Base-by-base conservation (phyloP, 2,113 vertebrate genomes). In the Macaca nemestrina region DNA sequence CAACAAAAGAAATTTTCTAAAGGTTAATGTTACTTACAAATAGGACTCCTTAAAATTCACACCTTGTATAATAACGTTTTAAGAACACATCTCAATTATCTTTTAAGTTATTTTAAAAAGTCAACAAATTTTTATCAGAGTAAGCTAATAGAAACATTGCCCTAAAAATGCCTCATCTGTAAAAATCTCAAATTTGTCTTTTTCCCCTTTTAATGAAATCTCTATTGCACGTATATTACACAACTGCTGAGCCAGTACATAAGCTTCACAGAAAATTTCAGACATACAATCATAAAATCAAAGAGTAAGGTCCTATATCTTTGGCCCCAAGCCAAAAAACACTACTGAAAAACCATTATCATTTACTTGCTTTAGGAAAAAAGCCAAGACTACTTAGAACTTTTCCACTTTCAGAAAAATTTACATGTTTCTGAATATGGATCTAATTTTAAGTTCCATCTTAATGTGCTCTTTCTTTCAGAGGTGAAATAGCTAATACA, bases 71-170 rank as follows among this genome's bases (percentile, higher is more conserved):
- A 72, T 50, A 95, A 79, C 12, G 5, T 90, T 83, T 38, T 67
- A 93, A 61, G 64, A 94, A 64, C 16, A 93, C 83, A 45, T 72
- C 59, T 88, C 59, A 93, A 73, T 81, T 48, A 92, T 88, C 38
- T 80, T 76, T 52, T 68, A 96, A 79, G 38, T 96, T 80, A 97
- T 90, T 88, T 84, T 52, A 70, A 84, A 90, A 84, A 64, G 96
- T 80, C 68, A 73, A 89, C 64, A n/a, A 97, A 78, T 59, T 94
- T 95, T 90, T 64, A 80, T 90, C 12, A 92, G 4, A 32, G 70
- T 30, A 96, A 55, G 20, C 64, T 67, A 91, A 88, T 0, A 88
- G 38, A 95, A 96, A 76, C 80, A 92, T 4, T 88, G 38, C 35
- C 30, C 4, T 82, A 93, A 95, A 84, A 95, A 70, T 76, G 18